Base-by-base conservation (phyloP, 2,888 invertebrate species). In the Trypoxylon attenuatum region DNA sequence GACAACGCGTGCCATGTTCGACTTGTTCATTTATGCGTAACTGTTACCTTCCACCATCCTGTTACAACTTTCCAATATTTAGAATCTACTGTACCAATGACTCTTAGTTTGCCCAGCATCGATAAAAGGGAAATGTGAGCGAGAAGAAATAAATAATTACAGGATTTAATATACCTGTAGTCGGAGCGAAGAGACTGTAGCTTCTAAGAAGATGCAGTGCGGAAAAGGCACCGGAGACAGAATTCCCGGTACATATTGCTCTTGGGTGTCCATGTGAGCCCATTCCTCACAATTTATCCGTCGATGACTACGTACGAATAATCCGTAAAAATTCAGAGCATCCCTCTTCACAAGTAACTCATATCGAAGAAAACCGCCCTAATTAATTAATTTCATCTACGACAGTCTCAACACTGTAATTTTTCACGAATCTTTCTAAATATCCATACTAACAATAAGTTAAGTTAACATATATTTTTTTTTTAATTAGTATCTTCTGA, bases 161-260 rank as follows among this genome's bases (percentile, higher is more conserved):
- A n/a, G n/a, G n/a, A n/a, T n/a, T n/a, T n/a, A n/a, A n/a, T 22
- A 5, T 79, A 91, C 92, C 92, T 85, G 91, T 88, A 13, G 90
- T 90, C 18, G 90, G 88, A 15, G 92, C 83, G 67, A 93, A 89
- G 63, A 92, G 90, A 84, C 92, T 93, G 85, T 92, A 92, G 71
- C 90, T 92, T 58, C 91, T 87, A 21, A 93, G 85, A 8, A 93
- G 87, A 69, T 91, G 89, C 53, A 92, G 88, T 1, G 92, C 91
- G 0, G 92, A 91, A 71, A 92, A 89, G 13, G 77, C 72, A 33
- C 71, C 66, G 27, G 80, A 69, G 19, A 80, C 80, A 49, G 78
- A 77, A 38, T 73, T 78, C 60, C 81, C 83, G 51, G 77, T 82
- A 67, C 83, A 81, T 80, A 77, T 81, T 65, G 77, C 58, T 29